phyloP scores from a whole-genome alignment of 2,113 vertebrate genomes.

The Calidris pugnax region DNA sequence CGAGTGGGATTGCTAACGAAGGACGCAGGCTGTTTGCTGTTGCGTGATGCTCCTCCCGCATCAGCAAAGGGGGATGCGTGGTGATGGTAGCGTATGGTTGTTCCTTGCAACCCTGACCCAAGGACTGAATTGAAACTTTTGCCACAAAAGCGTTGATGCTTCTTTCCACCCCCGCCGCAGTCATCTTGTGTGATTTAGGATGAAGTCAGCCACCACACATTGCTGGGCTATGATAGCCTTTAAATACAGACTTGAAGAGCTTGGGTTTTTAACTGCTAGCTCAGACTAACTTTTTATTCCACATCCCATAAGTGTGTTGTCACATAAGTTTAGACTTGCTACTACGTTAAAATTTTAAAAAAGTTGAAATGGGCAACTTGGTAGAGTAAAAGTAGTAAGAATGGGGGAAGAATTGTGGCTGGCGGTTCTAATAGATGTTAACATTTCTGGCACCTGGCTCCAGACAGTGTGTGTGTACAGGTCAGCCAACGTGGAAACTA shows the following conservation, averaged over 20 bases:
- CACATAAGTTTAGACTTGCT: neutral
- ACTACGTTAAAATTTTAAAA: neutral
- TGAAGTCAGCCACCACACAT: neutral
- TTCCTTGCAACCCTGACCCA: neutral
- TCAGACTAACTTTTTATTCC: neutral
- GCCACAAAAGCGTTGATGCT: neutral
- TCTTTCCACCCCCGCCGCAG: rapidly evolving
- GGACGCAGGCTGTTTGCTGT: neutral
- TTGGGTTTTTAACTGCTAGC: neutral
- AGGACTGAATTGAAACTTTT: neutral
- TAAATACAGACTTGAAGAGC: neutral
- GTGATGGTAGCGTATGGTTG: rapidly evolving
- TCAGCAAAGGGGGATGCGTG: neutral
- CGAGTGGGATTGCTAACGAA: neutral
- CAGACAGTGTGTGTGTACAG: neutral
- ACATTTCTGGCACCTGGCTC: neutral
- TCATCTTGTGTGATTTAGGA: neutral
- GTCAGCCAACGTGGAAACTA: constrained; percentile 14
- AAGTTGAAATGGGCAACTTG: neutral
- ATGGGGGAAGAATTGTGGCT: neutral
- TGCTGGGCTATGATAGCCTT: neutral
- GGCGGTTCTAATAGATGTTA: neutral
- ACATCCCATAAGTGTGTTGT: neutral
- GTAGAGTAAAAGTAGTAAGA: neutral
- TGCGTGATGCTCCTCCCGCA: rapidly evolving